Conservation (phyloP, 1,140 invertebrate genomes). For the Hycleus phaleratus region DNA sequence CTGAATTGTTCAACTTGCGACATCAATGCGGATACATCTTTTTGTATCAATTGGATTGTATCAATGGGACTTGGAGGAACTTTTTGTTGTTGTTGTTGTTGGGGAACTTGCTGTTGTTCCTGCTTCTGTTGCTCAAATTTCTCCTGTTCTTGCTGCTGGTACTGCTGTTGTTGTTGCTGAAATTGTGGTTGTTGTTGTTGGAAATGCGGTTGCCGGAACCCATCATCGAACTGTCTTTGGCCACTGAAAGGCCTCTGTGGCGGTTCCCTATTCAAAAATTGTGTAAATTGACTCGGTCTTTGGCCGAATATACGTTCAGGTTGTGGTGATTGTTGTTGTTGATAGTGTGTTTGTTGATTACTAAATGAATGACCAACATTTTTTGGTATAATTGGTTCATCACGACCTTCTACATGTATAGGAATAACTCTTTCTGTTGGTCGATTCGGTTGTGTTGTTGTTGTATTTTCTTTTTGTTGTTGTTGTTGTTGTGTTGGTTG, state of each 20-base stretch:
- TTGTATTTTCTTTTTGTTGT: slow-evolving; percentile 13
- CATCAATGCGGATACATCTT: slow-evolving; percentile 71
- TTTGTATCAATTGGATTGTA: slow-evolving; percentile 69
- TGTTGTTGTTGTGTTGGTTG: slow-evolving; percentile 36
- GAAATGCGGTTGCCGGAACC: slow-evolving; percentile 15
- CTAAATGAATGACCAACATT: slow-evolving; percentile 27
- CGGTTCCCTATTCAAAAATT: slow-evolving; percentile 21
- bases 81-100: slow-evolving; percentile 34
- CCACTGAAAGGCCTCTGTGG: slow-evolving; percentile 9
- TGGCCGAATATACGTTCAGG: slow-evolving; percentile 32
- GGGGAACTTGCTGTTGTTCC: slow-evolving; percentile 28
- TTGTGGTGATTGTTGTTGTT: slow-evolving; percentile 23
- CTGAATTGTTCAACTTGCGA: slow-evolving; percentile 68
- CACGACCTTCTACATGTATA: slow-evolving; percentile 77
- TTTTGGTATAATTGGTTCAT: slow-evolving; percentile 62
- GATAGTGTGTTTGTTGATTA: slow-evolving; percentile 22
- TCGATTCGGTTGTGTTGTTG: slow-evolving; percentile 24
- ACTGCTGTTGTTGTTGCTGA: slow-evolving; percentile 24
- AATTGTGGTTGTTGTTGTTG: slow-evolving; percentile 25
- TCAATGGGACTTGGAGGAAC: slow-evolving; percentile 57
- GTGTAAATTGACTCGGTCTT: slow-evolving; percentile 27
- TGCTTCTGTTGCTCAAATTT: slow-evolving; percentile 27
- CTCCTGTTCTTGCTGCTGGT: slow-evolving; percentile 32
- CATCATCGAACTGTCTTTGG: slow-evolving; percentile 3
- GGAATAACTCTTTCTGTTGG: slow-evolving; percentile 69